phyloP scores from a whole-genome alignment of 2,113 vertebrate species.

The Smithornis capensis region DNA sequence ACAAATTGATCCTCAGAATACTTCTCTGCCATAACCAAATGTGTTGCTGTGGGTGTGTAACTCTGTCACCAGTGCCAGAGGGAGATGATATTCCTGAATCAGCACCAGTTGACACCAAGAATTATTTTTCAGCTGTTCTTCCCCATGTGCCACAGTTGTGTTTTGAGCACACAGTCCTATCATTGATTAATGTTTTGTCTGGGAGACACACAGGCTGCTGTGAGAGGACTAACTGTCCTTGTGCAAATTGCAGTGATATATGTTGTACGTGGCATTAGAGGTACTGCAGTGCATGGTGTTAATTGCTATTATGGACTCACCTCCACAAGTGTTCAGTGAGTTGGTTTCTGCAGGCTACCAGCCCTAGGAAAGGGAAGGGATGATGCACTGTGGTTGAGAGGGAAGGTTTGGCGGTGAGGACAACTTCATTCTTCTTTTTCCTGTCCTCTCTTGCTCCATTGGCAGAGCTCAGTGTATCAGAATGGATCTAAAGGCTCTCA shows the following conservation, averaged over 20 bases:
- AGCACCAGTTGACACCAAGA: background rate
- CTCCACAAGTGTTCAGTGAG: background rate
- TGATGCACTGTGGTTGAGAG: background rate
- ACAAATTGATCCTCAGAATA: background rate
- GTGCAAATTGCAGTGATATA: background rate
- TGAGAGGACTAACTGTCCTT: background rate
- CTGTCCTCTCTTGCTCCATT: background rate
- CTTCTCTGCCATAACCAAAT: background rate
- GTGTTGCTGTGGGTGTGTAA: background rate
- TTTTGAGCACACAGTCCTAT: fast-evolving
- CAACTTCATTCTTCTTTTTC: background rate
- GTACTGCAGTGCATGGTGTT: background rate
- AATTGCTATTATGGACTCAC: background rate
- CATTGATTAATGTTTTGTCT: background rate
- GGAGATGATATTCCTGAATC: background rate
- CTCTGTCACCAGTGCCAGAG: background rate
- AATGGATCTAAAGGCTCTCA: background rate
- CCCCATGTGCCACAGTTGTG: background rate
- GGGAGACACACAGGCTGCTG: background rate
- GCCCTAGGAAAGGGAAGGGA: background rate
- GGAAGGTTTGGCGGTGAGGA: background rate
- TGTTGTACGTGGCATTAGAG: background rate
- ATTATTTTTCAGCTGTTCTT: background rate
- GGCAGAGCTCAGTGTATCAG: background rate
- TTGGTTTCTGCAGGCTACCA: background rate